Base-by-base conservation (phyloP, 92 coral and sea anemone species). In the Desmophyllum pertusum region DNA sequence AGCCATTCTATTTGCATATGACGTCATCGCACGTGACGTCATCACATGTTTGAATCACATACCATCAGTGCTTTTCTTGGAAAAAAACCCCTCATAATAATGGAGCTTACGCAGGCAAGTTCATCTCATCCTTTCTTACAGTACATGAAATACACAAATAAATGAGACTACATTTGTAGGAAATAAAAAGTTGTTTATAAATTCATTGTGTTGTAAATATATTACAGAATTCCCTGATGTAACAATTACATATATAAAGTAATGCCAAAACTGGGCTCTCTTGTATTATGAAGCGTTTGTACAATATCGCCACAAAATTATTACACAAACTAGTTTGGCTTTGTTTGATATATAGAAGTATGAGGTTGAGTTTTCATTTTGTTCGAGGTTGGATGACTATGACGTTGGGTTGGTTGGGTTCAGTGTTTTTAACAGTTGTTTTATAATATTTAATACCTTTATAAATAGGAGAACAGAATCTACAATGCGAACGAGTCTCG, bases 131-230 rank as follows among this genome's bases (percentile, higher is more conserved):
- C 6, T 7, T 21, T 53, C 25, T 21, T 21, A 3, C 17, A 27
- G 30, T 29, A 59, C 25, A 53, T 4, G 6, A n/a, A 55, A 59
- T 25, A 25, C 33, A 59, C 25, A 10, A 59, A 13, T 5, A n/a
- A n/a, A 73, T 5, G 5, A 73, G n/a, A 50, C 51, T 7, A 52
- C 27, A 1, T 4, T 74, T 52, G 45, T 25, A 10, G 42, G n/a
- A 31, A 69, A 50, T 50, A 31, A 75, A 19, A 33, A 75, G 79
- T 75, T 75, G 79, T 75, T 75, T 75, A 75, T 75, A 50, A 52
- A 75, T 31, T 36, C 35, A 6, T 2, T 14, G 40, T 29, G 65
- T 52, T 51, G 79, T 52, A 75, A 75, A 51, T 76, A 53, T 37
- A 76, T 36, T 57, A 53, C 68, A 76, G 81, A 55, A n/a, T 55